A percentile compares a stretch with the other conserved stretches of the same genome.
Conservation (phyloP, 1,140 invertebrate genomes). For the Colletes latitarsis region DNA sequence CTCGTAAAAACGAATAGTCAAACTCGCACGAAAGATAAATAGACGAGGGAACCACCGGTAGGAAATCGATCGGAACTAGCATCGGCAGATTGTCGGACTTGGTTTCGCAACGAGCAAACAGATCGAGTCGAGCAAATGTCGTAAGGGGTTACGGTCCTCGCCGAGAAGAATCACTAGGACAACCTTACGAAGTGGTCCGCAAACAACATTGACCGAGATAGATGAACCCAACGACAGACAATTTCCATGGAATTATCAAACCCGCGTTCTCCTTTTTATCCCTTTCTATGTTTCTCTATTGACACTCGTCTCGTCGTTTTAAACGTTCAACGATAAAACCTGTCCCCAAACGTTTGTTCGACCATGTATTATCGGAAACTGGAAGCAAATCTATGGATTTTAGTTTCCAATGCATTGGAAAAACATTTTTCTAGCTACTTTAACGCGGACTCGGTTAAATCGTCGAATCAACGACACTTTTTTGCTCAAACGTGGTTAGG, state of each 20-base stretch:
- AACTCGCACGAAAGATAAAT: too few relatives aligned
- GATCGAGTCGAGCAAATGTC: not conserved
- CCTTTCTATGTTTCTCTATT: conserved; percentile 1
- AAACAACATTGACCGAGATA: not conserved
- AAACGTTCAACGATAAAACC: too few relatives aligned
- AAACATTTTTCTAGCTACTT: too few relatives aligned
- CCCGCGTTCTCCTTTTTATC: not conserved
- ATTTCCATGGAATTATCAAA: not conserved
- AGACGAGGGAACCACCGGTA: not conserved
- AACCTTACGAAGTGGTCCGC: not conserved
- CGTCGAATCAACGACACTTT: too few relatives aligned
- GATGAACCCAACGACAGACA: not conserved
- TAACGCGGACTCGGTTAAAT: too few relatives aligned
- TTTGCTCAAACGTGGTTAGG: too few relatives aligned
- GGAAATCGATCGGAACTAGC: conserved; percentile 7
- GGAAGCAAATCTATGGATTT: too few relatives aligned
- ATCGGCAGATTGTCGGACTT: conserved; percentile 5
- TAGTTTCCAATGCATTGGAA: too few relatives aligned
- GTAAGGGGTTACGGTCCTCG: not conserved
- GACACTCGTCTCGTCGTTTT: not conserved
- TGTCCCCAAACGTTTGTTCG: too few relatives aligned
- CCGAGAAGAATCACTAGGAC: too few relatives aligned
- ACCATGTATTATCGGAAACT: too few relatives aligned
- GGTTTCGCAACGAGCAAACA: not conserved
- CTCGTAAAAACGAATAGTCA: too few relatives aligned